Evolutionary conservation across 1,140 invertebrate genomes (phyloP).

Genomic region (Ips nitidus): DNA sequence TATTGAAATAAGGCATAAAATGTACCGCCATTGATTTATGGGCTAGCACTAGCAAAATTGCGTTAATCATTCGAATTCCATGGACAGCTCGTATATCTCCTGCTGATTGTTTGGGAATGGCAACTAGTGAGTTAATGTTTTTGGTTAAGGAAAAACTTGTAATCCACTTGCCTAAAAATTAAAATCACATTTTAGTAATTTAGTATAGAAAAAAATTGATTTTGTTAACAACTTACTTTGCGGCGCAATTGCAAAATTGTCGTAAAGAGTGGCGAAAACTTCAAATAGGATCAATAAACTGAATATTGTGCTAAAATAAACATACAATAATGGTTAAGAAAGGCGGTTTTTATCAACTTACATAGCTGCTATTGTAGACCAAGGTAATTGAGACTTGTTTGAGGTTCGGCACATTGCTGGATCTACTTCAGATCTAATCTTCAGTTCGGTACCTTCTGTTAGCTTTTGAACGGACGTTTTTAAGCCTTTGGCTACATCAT

Average conservation of each 20-base stretch:
- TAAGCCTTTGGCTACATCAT: conserved; percentile 59
- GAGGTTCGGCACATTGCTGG: conserved; percentile 60
- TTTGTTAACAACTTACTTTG: conserved; percentile 39
- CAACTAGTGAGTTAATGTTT: conserved; percentile 61
- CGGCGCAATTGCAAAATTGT: conserved; percentile 37
- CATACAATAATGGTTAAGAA: background rate
- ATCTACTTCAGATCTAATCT: conserved; percentile 57
- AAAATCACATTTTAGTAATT: conserved; percentile 5
- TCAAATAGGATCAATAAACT: conserved; percentile 38
- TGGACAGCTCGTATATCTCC: conserved; percentile 67
- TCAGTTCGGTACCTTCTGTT: conserved; percentile 54
- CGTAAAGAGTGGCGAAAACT: conserved; percentile 43
- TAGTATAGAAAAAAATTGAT: background rate
- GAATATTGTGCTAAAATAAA: conserved; percentile 44
- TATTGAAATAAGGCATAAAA: conserved; percentile 69
- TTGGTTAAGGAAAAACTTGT: conserved; percentile 68
- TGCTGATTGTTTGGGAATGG: conserved; percentile 50
- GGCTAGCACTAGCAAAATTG: conserved; percentile 63
- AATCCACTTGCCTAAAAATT: conserved; percentile 49
- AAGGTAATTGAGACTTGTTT: conserved; percentile 43
- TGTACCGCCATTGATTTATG: conserved; percentile 76
- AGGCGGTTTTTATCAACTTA: conserved; percentile 43
- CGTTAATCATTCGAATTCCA: conserved; percentile 69
- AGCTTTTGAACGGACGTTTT: conserved; percentile 39
- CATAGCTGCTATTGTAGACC: conserved; percentile 55